Evolutionary conservation across 2,797 vertebrate species (phyloP).

Genomic region (Hippopotamyrus pictus): DNA sequence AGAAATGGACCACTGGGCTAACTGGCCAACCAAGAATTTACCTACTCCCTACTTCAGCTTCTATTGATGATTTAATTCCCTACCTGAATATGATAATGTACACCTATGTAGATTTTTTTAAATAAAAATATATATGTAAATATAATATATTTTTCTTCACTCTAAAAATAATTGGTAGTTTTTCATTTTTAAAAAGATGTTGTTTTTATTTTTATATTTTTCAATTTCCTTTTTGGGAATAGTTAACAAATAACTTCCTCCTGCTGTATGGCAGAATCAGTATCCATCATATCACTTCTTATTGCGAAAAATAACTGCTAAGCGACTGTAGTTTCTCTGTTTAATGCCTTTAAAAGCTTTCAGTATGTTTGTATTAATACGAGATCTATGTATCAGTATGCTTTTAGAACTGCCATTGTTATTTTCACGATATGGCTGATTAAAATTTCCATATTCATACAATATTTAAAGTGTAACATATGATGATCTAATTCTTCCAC

Average conservation of each 20-base stretch:
- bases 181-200: conserved; percentile 44
- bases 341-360: conserved; percentile 4
- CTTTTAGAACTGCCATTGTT: conserved; percentile 3
- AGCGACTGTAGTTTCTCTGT: conserved; percentile 24
- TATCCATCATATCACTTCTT: conserved; percentile 53
- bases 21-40: conserved; percentile 24
- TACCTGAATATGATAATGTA: conserved; percentile 32
- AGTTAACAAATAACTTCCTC: conserved; percentile 41
- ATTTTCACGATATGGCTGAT: not conserved
- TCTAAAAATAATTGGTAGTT: conserved; percentile 45
- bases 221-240: conserved; percentile 43
- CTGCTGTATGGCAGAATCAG: conserved; percentile 43
- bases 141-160: conserved; percentile 39
- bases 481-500: not conserved
- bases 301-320: conserved; percentile 46
- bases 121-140: conserved; percentile 26
- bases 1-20: conserved; percentile 24
- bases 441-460: conserved; percentile 37
- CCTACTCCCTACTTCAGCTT: not conserved
- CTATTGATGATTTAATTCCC: conserved; percentile 8
- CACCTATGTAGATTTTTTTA: conserved; percentile 29
- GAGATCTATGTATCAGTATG: conserved; percentile 1
- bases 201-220: conserved; percentile 52
- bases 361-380: not conserved
- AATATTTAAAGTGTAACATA: conserved; percentile 29